Conservation (phyloP, 2,888 invertebrate genomes). For the Tipula unca region DNA sequence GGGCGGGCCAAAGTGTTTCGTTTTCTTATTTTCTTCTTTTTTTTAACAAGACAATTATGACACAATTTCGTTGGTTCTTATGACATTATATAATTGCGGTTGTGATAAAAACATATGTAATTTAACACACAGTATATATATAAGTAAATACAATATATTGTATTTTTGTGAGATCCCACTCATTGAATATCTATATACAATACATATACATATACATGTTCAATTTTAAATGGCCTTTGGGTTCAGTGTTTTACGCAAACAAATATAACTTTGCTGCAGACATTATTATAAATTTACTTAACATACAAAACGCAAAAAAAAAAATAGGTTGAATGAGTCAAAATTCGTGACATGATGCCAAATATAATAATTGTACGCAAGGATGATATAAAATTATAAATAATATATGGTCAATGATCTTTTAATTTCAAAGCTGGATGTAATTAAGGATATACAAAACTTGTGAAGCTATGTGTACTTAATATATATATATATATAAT, state of each 20-base stretch:
- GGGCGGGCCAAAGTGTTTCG: background rate
- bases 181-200: background rate
- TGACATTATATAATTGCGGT: conserved; percentile 14
- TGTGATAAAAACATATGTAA: background rate
- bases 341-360: background rate
- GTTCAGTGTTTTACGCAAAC: background rate
- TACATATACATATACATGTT: background rate
- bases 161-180: background rate
- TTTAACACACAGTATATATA: background rate
- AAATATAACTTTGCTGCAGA: background rate
- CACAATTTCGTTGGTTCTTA: background rate
- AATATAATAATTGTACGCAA: background rate
- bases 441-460: background rate
- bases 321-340: conserved; percentile 1
- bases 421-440: background rate
- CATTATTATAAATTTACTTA: background rate
- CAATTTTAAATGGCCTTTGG: background rate
- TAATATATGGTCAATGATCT: background rate
- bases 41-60: background rate
- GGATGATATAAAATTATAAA: background rate
- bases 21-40: background rate
- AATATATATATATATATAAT: too few species aligned
- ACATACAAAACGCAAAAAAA: background rate
- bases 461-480: too few species aligned
- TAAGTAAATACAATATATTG: too few species aligned